Evolutionary conservation across 2,113 vertebrate genomes (phyloP).

Genomic region (Eolophus roseicapilla): DNA sequence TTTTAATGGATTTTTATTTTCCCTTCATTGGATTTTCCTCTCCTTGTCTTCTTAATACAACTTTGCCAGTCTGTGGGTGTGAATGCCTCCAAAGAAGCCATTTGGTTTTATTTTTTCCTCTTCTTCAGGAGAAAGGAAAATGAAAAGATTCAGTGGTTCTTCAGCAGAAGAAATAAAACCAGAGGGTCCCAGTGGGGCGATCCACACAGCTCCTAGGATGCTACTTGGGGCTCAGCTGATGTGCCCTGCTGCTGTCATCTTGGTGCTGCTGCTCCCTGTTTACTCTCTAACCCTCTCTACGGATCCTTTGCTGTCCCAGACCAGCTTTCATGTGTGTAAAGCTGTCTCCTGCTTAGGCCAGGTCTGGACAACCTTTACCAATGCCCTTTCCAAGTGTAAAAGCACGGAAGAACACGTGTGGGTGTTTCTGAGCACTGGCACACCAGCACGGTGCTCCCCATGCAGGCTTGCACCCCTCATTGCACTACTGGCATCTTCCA

Average conservation of each 20-base stretch:
- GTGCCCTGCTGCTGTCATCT: not conserved
- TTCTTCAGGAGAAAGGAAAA: not conserved
- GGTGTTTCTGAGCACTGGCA: not conserved
- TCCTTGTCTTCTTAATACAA: not conserved
- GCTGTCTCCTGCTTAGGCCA: not conserved
- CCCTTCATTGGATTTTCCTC: not conserved
- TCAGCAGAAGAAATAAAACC: not conserved
- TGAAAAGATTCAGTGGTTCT: not conserved
- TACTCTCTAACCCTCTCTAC: not conserved
- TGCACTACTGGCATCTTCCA: not conserved
- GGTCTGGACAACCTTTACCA: not conserved
- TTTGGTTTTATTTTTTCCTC: not conserved
- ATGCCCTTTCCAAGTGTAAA: not conserved
- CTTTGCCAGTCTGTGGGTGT: not conserved
- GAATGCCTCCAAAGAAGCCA: not conserved
- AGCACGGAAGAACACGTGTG: not conserved
- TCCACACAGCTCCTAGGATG: not conserved
- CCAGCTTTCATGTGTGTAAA: fast-evolving
- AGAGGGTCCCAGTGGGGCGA: not conserved
- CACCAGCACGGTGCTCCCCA: fast-evolving
- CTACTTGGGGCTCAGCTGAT: not conserved
- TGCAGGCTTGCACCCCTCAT: not conserved
- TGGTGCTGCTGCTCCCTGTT: not conserved
- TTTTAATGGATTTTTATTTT: constrained; percentile 26
- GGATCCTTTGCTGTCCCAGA: not conserved